Evolutionary conservation across 1,140 invertebrate genomes (phyloP).

Genomic region (Trachelipus rathkii): DNA sequence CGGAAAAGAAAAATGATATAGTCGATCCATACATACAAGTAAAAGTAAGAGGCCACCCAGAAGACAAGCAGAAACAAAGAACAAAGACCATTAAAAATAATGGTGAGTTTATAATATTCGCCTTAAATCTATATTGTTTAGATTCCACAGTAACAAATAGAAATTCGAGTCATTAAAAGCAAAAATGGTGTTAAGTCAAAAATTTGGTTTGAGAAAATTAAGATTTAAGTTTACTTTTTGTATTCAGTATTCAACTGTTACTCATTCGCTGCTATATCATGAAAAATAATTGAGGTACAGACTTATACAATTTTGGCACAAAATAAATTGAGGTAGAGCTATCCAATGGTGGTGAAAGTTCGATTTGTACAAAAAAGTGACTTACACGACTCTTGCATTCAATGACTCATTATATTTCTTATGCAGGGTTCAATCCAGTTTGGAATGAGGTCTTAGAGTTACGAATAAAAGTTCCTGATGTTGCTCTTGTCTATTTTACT

Average conservation of each 20-base stretch:
- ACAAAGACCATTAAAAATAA: constrained; percentile 60
- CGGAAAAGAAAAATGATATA: constrained; percentile 54
- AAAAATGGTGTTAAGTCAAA: too few relatives aligned
- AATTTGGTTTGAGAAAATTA: too few relatives aligned
- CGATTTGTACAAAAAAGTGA: too few relatives aligned
- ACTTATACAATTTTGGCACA: too few relatives aligned
- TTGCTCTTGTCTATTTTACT: constrained; percentile 57
- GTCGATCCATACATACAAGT: constrained; percentile 56
- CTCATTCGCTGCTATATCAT: too few relatives aligned
- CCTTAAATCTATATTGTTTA: neutral
- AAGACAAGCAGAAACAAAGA: constrained; percentile 54
- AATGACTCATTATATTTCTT: neutral
- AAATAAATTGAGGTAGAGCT: too few relatives aligned
- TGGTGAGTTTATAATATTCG: constrained; percentile 50
- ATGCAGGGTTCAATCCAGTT: constrained; percentile 59
- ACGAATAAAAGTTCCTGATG: constrained; percentile 54
- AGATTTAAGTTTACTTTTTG: too few relatives aligned
- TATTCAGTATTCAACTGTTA: too few relatives aligned
- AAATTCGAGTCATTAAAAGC: too few relatives aligned
- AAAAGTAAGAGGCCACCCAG: constrained; percentile 56
- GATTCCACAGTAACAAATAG: neutral
- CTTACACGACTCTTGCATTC: too few relatives aligned
- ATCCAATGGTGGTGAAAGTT: too few relatives aligned
- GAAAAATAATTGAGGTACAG: too few relatives aligned
- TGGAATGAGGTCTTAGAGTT: constrained; percentile 59